A percentile compares a stretch with the other conserved stretches of the same genome.
Conservation (phyloP, 2,113 vertebrate genomes). For the Prietella phreatophila region DNA sequence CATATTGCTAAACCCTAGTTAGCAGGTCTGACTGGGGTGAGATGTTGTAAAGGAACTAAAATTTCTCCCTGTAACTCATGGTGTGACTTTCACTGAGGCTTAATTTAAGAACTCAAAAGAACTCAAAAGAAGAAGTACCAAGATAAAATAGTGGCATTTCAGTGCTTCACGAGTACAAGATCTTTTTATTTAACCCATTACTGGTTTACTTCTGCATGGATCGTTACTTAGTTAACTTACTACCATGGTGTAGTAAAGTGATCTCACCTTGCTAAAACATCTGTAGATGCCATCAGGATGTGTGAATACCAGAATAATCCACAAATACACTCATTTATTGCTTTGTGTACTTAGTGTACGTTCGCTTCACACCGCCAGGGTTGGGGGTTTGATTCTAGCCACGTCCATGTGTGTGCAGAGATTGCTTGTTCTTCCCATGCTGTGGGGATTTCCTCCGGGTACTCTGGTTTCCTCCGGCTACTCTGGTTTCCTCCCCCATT, state of each 20-base stretch:
- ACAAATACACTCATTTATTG: not conserved
- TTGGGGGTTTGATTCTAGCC: too few species aligned
- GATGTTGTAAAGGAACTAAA: slow-evolving; percentile 24
- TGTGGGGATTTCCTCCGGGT: too few species aligned
- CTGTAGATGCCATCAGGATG: not conserved
- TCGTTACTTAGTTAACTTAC: not conserved
- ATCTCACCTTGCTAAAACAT: not conserved
- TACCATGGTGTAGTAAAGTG: not conserved
- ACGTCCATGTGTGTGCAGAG: too few species aligned
- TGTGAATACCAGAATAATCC: not conserved
- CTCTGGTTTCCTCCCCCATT: too few species aligned
- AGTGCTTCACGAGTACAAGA: not conserved
- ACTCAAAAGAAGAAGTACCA: not conserved
- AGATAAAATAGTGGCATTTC: not conserved
- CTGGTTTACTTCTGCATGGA: not conserved
- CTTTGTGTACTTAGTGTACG: not conserved
- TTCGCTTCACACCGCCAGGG: too few species aligned
- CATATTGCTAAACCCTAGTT: not conserved
- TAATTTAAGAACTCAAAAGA: not conserved
- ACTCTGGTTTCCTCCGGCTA: too few species aligned
- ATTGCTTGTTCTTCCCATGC: too few species aligned
- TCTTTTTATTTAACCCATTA: not conserved
- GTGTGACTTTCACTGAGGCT: slow-evolving; percentile 9
- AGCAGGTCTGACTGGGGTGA: not conserved
- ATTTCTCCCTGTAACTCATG: not conserved